phyloP scores from a whole-genome alignment of 2,888 invertebrate genomes.

The Mythimna lalbum region DNA sequence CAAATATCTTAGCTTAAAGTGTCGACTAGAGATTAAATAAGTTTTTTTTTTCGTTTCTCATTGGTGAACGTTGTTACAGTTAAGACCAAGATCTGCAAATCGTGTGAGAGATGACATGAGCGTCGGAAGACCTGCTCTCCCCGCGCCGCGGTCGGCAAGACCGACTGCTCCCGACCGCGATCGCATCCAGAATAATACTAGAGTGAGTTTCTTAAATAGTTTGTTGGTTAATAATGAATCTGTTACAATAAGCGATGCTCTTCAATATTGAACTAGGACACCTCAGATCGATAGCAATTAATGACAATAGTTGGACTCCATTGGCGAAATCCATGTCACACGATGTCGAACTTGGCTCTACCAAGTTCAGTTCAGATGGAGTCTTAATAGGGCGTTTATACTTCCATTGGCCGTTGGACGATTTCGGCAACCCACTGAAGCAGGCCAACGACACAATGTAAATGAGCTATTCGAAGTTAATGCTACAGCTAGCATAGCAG shows the following conservation, averaged over 20 bases:
- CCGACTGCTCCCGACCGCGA: constrained; percentile 64
- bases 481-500: no score
- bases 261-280: not conserved
- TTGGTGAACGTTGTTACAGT: constrained; percentile 40
- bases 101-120: constrained; percentile 70
- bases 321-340: not conserved
- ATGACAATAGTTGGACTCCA: not conserved
- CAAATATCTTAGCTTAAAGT: not conserved
- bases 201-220: constrained; percentile 50
- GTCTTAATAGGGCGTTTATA: not conserved
- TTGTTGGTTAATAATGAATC: not conserved
- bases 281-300: not conserved
- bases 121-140: constrained; percentile 32
- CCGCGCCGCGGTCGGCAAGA: constrained; percentile 54
- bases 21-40: not conserved
- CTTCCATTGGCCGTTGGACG: not conserved
- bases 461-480: not conserved
- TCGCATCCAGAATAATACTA: constrained; percentile 55
- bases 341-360: not conserved
- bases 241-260: not conserved
- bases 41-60: not conserved
- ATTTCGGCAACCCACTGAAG: not conserved
- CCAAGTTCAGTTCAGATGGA: not conserved
- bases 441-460: not conserved
- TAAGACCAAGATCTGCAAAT: constrained; percentile 76